phyloP scores from a whole-genome alignment of 2,888 invertebrate genomes.

The Microctonus brassicae region DNA sequence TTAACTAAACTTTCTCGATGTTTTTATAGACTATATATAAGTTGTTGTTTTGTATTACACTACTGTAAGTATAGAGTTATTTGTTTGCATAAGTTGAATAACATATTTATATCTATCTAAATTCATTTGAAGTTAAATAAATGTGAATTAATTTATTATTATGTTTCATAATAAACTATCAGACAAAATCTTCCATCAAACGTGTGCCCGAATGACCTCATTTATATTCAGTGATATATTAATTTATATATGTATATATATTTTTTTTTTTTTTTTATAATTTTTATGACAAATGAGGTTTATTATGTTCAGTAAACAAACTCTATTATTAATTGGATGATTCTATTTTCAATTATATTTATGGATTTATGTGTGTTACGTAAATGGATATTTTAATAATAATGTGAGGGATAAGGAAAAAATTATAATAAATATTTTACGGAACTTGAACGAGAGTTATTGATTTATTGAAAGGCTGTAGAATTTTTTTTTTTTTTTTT shows the following conservation, averaged over 20 bases:
- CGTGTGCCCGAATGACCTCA: neutral
- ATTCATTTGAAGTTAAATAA: constrained; percentile 1
- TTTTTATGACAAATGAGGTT: constrained; percentile 5
- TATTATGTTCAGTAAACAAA: neutral
- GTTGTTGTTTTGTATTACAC: too few relatives aligned
- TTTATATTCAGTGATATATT: neutral
- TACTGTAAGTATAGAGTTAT: too few relatives aligned
- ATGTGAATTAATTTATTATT: constrained; percentile 4
- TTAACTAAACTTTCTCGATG: neutral
- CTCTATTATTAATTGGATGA: neutral
- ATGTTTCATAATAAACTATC: constrained; percentile 12
- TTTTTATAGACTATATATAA: too few relatives aligned
- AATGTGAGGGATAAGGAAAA: neutral
- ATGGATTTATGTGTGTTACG: neutral
- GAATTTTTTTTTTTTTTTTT: neutral
- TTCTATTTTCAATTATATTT: neutral
- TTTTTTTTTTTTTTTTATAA: neutral
- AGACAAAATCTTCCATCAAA: neutral
- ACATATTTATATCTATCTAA: constrained; percentile 21
- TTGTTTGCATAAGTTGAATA: constrained; percentile 19
- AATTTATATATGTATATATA: neutral
- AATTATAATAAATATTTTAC: neutral
- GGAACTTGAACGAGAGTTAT: neutral
- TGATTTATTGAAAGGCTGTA: neutral
- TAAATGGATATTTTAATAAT: neutral